Base-by-base conservation (phyloP, 2,113 vertebrate genomes). In the Ancistrus triradiatus region DNA sequence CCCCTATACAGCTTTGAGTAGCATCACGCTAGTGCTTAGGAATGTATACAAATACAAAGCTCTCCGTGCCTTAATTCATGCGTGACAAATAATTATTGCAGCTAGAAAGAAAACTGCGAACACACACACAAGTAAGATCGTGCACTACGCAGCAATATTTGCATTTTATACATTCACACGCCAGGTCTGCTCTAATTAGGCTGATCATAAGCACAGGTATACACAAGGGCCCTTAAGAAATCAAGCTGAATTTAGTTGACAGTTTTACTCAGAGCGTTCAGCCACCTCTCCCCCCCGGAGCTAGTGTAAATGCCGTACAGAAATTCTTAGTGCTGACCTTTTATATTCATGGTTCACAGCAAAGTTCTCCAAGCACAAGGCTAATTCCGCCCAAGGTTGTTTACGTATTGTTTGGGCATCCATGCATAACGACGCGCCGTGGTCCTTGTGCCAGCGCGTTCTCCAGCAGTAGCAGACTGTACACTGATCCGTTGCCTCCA, bases 311-410 rank as follows among this genome's bases (percentile, higher is more conserved):
- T 31, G 27, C 27, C 28, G 11, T 53, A 19, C 51, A 21, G 2
- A 21, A 13, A 31, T 31, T 15, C 42, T 9, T 7, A n/a, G 1
- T 53, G 15, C 17, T 59, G 57, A 63, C 59, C 59, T 63, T 51
- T 63, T 51, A 10, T 24, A 24, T 40, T 27, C 33, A 51, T 15
- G 35, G 59, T 51, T 42, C 37, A 51, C 15, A 25, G 59, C 46
- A 28, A 43, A 13, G 40, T 15, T 48, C 19, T 48, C 31, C 10
- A 14, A 24, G 42, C 6, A 17, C 37, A n/a, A 3, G 47, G 21
- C 8, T 24, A 18, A 38, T 4, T 21, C 46, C 9, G 59, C 59
- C 21, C 4, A 1, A 14, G n/a, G 17, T n/a, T 13, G 9, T 40
- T 25, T 11, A 19, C 10, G 22, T 21, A 7, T 13, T 38, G 3